Conservation (phyloP, 1,140 invertebrate genomes). For the Coenobita brevimanus region DNA sequence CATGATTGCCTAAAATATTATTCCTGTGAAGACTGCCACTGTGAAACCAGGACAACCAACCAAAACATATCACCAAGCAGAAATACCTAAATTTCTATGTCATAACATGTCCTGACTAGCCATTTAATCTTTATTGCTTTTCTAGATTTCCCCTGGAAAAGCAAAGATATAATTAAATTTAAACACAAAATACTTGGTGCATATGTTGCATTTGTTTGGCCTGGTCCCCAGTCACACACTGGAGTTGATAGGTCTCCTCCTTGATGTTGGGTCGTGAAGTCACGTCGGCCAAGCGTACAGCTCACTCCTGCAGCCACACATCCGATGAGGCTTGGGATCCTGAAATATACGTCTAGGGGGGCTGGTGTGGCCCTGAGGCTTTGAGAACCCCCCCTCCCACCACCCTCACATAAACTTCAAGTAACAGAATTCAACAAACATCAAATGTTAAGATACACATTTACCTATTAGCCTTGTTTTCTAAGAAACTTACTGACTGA, state of each 20-base stretch:
- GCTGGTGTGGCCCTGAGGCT: slow-evolving; percentile 52
- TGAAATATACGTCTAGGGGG: slow-evolving; percentile 57
- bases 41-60: slow-evolving; percentile 29
- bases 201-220: slow-evolving; percentile 19
- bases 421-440: background rate
- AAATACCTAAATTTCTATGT: no score
- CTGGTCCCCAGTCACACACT: slow-evolving; percentile 27
- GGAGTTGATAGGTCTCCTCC: background rate
- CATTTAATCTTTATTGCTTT: no score
- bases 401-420: slow-evolving; percentile 9
- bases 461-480: no score
- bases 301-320: slow-evolving; percentile 20
- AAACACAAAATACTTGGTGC: no score
- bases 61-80: slow-evolving; percentile 32
- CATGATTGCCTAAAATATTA: slow-evolving; percentile 3
- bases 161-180: no score
- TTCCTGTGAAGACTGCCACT: slow-evolving; percentile 5
- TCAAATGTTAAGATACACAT: no score
- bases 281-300: background rate
- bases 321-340: slow-evolving; percentile 28
- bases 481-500: no score
- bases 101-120: no score
- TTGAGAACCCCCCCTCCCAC: slow-evolving; percentile 10
- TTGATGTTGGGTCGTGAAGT: background rate
- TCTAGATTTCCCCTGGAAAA: no score